Conservation (phyloP, 30 jellyfish, hydroid and myxozoan species). For the Chrysaora quinquecirrha region DNA sequence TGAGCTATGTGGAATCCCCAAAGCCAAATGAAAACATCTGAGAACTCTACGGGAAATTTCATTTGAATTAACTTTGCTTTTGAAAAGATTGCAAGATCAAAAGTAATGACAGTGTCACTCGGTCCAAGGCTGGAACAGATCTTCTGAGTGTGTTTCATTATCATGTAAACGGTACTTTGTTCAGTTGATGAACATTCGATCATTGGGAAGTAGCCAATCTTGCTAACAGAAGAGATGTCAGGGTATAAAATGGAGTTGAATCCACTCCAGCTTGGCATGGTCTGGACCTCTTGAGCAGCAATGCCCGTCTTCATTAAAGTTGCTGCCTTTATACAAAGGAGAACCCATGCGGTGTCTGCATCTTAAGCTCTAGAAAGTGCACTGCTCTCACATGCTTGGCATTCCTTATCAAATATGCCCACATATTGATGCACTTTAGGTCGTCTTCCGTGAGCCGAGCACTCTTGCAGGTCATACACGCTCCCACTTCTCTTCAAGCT, state of each 20-base stretch:
- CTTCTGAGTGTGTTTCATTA: not conserved
- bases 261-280: constrained; percentile 4
- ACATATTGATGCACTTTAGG: not conserved
- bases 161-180: not conserved
- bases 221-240: not conserved
- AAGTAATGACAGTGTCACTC: not conserved
- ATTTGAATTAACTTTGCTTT: not conserved
- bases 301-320: not conserved
- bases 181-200: not conserved
- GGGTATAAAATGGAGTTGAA: not conserved
- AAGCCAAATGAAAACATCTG: not conserved
- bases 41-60: constrained; percentile 3
- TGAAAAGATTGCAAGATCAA: constrained; percentile 1
- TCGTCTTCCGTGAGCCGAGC: not conserved
- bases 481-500: not conserved
- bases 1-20: constrained; percentile 3
- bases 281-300: not conserved
- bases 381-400: not conserved
- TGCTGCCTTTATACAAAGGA: not conserved
- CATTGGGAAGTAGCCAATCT: constrained; percentile 3
- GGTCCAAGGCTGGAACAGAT: not conserved
- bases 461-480: not conserved
- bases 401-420: not conserved
- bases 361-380: not conserved
- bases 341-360: not conserved